Evolutionary conservation across 2,113 vertebrate genomes (phyloP), one percentile per base, ranked within the genome.

Genomic region (Terrapene triunguis): DNA sequence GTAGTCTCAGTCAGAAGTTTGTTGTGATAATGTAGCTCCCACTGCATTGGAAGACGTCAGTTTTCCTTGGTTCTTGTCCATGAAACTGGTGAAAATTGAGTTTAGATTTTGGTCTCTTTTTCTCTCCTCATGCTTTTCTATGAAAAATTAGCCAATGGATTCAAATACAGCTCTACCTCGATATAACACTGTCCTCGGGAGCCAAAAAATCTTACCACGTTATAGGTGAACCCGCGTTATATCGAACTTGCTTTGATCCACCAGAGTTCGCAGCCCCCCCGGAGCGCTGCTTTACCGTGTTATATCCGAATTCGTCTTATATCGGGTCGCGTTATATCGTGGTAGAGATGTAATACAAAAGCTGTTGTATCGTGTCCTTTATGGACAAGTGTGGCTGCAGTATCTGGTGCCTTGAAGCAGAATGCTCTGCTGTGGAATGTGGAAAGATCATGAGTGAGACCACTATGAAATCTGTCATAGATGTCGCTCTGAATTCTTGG

Each of bases 71-170:
- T 92, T 96, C 72, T 97, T 94, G 62, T 50, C 89, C 42, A 2
- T 47, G 42, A 80, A 10, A 47, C 14, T 91, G 42, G 32, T 90
- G 92, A 55, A 92, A 93, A 93, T 22, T 89, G 95, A 65, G 88
- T 92, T 96, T 94, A 92, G 54, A 81, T 90, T 95, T 95, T 84
- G 72, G 48, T 83, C 88, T 95, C 22, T 25, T 82, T 95, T 94
- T 96, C 69, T 92, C 44, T 84, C 82, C 50, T 95, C 69, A 47
- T 24, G 79, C 55, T 93, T 94, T 48, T 91, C 27, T 51, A 16
- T 84, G 85, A 94, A 97, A 92, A 95, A 88, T 8, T 12, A 21
- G 4, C 19, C 50, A 53, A 8, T 51, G 10, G 50, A 12, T 53
- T 81, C 32, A 5, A 55, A 6, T 16, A 44, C 44, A 44, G 44